Conservation (phyloP, 2,113 vertebrate species). For the Galemys pyrenaicus region DNA sequence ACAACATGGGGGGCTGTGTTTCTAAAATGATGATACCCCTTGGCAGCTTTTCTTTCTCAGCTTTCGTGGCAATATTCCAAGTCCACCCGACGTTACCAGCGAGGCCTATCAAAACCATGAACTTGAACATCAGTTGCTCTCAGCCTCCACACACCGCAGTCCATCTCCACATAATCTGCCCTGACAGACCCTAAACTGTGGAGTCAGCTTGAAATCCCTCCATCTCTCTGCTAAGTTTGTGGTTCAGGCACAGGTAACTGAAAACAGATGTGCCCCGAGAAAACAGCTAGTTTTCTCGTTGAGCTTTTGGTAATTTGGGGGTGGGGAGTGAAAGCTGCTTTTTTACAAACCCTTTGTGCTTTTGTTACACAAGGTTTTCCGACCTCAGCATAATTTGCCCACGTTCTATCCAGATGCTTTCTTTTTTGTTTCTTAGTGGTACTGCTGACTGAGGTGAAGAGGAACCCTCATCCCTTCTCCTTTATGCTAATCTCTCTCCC, state of each 20-base stretch:
- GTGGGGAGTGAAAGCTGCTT: neutral
- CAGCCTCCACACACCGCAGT: neutral
- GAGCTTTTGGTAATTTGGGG: slow-evolving; percentile 29
- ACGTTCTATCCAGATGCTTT: neutral
- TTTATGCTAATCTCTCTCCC: neutral
- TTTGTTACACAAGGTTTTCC: neutral
- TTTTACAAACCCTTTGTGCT: slow-evolving; percentile 41
- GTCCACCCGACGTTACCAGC: neutral
- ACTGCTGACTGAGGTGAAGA: neutral
- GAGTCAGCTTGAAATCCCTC: neutral
- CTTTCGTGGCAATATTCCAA: neutral
- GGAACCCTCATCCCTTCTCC: neutral
- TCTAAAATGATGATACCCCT: neutral
- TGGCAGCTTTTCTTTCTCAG: neutral
- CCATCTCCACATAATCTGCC: neutral
- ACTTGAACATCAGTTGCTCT: neutral
- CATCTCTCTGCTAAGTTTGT: slow-evolving; percentile 8
- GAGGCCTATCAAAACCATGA: neutral
- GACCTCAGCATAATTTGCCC: neutral
- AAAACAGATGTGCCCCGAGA: slow-evolving; percentile 72
- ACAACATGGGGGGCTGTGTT: neutral
- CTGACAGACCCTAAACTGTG: neutral
- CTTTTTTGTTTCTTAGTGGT: neutral
- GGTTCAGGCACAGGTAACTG: slow-evolving; percentile 72
- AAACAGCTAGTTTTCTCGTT: neutral